phyloP scores from a whole-genome alignment of 2,113 vertebrate species.

The Sphyrna mokarran region DNA sequence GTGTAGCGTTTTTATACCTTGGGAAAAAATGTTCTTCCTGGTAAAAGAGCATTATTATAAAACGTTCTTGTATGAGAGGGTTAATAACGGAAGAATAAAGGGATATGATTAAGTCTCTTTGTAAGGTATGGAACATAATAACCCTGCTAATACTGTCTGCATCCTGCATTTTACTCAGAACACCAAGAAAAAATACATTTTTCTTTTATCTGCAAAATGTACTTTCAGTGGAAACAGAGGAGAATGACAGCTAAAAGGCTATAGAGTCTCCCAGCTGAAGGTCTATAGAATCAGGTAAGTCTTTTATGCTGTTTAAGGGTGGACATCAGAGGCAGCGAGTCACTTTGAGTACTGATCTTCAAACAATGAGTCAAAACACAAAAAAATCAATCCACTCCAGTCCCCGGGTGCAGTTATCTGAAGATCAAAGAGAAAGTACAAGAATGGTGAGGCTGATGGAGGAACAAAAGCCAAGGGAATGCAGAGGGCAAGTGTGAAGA shows the following conservation, averaged over 20 bases:
- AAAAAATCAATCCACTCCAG: constrained; percentile 74
- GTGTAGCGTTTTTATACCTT: constrained; percentile 12
- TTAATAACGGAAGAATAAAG: constrained; percentile 24
- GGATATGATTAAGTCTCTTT: constrained; percentile 31
- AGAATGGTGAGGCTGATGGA: constrained; percentile 63
- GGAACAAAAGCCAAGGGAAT: constrained; percentile 56
- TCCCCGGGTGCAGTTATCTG: constrained; percentile 71
- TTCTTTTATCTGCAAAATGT: constrained; percentile 35
- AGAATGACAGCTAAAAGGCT: constrained; percentile 55
- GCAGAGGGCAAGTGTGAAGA: constrained; percentile 58
- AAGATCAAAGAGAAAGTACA: constrained; percentile 86
- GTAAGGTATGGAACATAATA: constrained; percentile 28
- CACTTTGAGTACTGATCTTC: constrained; percentile 93
- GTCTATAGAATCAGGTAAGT: constrained; percentile 61
- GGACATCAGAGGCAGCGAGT: constrained; percentile 84
- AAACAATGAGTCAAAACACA: constrained; percentile 95
- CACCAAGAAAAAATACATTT: constrained; percentile 1
- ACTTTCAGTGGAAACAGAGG: not conserved
- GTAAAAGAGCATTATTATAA: not conserved
- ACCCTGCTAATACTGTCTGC: constrained; percentile 17
- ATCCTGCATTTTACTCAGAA: constrained; percentile 19
- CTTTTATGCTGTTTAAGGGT: constrained; percentile 79
- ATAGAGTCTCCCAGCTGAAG: constrained; percentile 44
- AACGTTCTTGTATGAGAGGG: not conserved
- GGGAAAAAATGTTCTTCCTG: constrained; percentile 1